Base-by-base conservation (phyloP, 2,113 vertebrate species). In the Cettia cetti region DNA sequence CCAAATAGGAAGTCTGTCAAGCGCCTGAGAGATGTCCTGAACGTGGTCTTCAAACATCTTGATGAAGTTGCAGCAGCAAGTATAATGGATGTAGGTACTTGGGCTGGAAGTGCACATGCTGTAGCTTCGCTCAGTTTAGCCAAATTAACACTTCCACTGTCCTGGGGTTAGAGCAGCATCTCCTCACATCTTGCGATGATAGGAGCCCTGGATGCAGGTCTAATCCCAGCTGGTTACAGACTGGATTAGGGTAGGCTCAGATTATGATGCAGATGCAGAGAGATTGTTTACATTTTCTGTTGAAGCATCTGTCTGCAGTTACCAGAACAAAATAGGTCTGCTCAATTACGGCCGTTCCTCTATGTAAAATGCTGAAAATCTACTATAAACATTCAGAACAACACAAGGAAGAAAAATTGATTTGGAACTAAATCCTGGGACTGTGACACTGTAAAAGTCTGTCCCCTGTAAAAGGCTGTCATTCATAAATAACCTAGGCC, bases 1-100 rank as follows among this genome's bases (percentile, higher is more conserved):
- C 98, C 98, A 5, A 98, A 98, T 9, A 98, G 95, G 93, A 99
- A 99, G 80, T 97, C 96, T 4, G 92, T 96, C 21, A 99, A 99
- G 75, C 98, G 98, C 54, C 89, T 99, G 20, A 97, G 98, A 81
- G 98, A 99, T 4, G 98, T 99, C 47, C 98, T 99, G 6, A 97
- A 98, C 1, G 98, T 98, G 4, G 97, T 99, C 86, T 99, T 99
- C 97, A 97, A 97, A 63, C 99, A 99, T 35, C 96, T 99, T 96
- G 99, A 99, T 59, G 98, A 99, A 87, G 98, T 98, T 1, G 98
- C 98, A 26, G 97, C 98, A 12, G 96, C 98, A 26, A 98, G 98
- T 68, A 98, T 98, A 77, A 93, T 98, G 95, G 99, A 99, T 13
- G 99, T 99, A 97, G 45, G 99, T 98, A 89, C 86, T 21, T 12